These are phyloP conservation scores for Entomyzon cyanotis DNA, from an alignment of 2,113 vertebrate species.

Conservation along the genomic window DNA sequence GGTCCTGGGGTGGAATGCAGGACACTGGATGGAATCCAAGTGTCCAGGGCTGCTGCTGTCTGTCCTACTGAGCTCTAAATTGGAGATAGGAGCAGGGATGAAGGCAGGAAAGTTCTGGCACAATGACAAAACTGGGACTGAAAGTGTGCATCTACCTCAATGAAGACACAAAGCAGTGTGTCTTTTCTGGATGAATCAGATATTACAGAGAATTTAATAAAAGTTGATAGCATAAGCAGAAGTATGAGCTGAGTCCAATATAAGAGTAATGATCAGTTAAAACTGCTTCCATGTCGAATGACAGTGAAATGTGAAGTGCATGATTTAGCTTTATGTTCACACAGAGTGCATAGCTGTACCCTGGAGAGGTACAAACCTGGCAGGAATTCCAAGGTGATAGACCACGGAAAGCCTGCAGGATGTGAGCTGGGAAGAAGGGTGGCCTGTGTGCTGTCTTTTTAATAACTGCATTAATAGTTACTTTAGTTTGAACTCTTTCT, in stretches of 20 bases:
- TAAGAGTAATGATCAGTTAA: background rate
- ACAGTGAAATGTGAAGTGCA: background rate
- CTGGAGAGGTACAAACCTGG: background rate
- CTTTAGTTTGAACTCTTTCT: background rate
- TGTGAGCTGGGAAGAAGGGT: background rate
- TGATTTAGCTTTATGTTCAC: background rate
- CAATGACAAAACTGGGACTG: background rate
- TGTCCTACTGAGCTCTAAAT: background rate
- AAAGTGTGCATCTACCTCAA: background rate
- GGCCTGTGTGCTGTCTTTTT: background rate
- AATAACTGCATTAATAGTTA: background rate
- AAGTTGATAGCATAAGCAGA: background rate
- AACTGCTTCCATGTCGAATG: background rate
- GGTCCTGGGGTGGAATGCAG: background rate
- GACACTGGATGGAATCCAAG: background rate
- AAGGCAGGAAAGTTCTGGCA: background rate
- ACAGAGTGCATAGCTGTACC: background rate
- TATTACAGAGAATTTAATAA: background rate
- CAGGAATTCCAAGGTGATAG: background rate
- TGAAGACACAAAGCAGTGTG: background rate
- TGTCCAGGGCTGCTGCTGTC: background rate
- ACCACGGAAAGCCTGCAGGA: background rate
- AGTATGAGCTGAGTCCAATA: background rate
- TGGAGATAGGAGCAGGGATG: background rate
- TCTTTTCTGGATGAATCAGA: background rate